These are phyloP conservation scores for Centropus unirufus DNA, from an alignment of 2,113 vertebrate species.

Conservation along the genomic window DNA sequence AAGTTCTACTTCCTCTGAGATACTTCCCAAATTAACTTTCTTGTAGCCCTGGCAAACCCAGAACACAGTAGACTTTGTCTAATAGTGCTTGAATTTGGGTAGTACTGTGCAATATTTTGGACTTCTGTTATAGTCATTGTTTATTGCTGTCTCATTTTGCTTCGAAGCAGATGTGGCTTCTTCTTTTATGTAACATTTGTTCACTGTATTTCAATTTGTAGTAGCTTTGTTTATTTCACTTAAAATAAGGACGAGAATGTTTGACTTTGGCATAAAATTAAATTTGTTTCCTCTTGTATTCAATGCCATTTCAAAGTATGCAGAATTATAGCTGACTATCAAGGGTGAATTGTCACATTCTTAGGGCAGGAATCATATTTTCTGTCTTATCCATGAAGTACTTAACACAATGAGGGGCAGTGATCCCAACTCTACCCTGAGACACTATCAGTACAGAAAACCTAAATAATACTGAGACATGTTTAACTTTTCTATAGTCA, in stretches of 20 bases:
- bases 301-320: neutral
- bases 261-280: neutral
- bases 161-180: neutral
- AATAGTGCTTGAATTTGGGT: neutral
- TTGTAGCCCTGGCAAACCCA: neutral
- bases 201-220: neutral
- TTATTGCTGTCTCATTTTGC: conserved; percentile 1
- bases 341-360: neutral
- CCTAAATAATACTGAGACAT: neutral
- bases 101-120: neutral
- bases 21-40: neutral
- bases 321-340: neutral
- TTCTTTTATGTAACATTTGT: neutral
- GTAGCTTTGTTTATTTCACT: neutral
- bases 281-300: neutral
- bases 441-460: neutral
- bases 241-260: neutral
- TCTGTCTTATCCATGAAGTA: neutral
- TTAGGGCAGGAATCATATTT: accelerated
- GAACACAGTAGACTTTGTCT: neutral
- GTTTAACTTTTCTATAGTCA: neutral
- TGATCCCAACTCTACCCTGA: neutral
- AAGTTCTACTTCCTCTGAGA: neutral
- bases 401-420: neutral
- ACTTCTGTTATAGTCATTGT: neutral